phyloP scores from a whole-genome alignment of 2,113 vertebrate genomes.

The Microcebus lehilahytsara region DNA sequence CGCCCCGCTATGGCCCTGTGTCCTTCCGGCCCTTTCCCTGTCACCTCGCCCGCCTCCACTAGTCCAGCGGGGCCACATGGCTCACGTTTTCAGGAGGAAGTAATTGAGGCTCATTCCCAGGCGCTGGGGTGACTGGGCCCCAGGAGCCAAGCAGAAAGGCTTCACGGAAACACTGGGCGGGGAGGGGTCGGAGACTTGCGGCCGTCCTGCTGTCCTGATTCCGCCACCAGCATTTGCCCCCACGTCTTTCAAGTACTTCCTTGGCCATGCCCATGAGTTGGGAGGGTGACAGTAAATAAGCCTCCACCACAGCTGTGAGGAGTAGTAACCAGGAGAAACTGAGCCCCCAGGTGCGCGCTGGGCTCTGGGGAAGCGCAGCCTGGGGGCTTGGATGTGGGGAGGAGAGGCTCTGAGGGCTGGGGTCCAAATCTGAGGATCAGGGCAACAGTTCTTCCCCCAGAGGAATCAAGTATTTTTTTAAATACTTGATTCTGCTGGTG shows the following conservation, averaged over 20 bases:
- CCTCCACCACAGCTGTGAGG: background rate
- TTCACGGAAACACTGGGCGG: background rate
- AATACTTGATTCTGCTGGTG: too few relatives aligned
- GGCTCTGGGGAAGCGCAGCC: too few relatives aligned
- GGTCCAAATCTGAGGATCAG: background rate
- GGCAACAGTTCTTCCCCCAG: background rate
- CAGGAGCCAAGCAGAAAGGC: background rate
- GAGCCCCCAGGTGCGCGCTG: too few relatives aligned
- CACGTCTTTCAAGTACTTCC: background rate
- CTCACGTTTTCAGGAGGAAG: background rate
- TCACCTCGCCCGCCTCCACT: too few relatives aligned
- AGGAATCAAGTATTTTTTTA: too few relatives aligned
- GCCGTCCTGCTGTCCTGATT: background rate
- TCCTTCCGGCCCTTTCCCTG: too few relatives aligned
- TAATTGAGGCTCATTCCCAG: background rate
- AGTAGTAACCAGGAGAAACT: background rate
- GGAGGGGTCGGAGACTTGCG: background rate
- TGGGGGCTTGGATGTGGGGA: background rate
- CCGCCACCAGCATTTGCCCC: background rate
- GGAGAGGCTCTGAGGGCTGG: background rate
- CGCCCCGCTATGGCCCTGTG: too few relatives aligned
- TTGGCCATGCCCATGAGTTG: background rate
- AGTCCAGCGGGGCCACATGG: too few relatives aligned
- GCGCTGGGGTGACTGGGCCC: background rate
- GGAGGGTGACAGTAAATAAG: background rate